Evolutionary conservation across 2,888 invertebrate species (phyloP).

Genomic region (Apotomis betuletana): DNA sequence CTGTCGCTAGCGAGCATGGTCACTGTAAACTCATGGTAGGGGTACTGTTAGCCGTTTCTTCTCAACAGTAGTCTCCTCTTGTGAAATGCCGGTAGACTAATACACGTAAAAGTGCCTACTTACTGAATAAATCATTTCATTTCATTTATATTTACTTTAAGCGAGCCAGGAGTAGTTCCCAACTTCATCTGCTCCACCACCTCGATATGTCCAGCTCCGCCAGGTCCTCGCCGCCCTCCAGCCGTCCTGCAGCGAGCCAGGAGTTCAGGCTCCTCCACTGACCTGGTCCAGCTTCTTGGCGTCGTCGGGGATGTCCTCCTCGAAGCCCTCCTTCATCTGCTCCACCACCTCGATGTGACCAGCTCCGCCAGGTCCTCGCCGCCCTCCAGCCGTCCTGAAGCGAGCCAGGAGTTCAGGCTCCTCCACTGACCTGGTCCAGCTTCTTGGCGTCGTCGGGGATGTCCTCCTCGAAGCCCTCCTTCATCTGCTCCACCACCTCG

Average conservation of each 20-base stretch:
- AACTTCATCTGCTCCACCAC: too few species aligned
- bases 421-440: conserved; percentile 66
- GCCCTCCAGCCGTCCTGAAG: conserved; percentile 91
- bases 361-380: conserved; percentile 98
- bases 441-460: conserved; percentile 79
- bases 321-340: conserved; percentile 90
- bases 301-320: conserved; percentile 85
- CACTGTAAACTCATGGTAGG: too few species aligned
- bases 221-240: too few species aligned
- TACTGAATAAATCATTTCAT: conserved; percentile 75
- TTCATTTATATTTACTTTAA: conserved; percentile 92
- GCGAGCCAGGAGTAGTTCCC: too few species aligned
- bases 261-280: conserved; percentile 13
- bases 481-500: conserved; percentile 93
- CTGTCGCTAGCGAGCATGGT: too few species aligned
- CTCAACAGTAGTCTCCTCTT: too few species aligned
- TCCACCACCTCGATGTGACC: conserved; percentile 98
- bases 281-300: conserved; percentile 77
- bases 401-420: too few species aligned
- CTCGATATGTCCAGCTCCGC: too few species aligned
- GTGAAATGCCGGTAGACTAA: too few species aligned
- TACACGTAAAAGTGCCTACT: too few species aligned
- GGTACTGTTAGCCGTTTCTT: too few species aligned
- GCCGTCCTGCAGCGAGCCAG: conserved; percentile 63
- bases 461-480: conserved; percentile 90